Conservation (phyloP, 2,113 vertebrate genomes). For the Semicossyphus pulcher region DNA sequence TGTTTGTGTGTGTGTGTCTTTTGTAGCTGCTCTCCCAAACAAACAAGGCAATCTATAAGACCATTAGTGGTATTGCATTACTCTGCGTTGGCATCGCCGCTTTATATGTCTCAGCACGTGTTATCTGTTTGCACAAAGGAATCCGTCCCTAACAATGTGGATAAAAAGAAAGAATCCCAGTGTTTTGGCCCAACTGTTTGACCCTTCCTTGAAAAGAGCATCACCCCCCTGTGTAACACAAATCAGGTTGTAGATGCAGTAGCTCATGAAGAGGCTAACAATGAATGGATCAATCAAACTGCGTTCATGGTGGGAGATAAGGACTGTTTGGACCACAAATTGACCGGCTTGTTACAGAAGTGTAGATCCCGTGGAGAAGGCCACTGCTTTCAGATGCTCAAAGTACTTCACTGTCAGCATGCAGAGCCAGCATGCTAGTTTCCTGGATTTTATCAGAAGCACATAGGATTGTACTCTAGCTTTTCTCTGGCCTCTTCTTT, state of each 20-base stretch:
- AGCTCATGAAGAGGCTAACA: background rate
- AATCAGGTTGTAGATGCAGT: conserved; percentile 1
- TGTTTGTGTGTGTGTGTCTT: conserved; percentile 13
- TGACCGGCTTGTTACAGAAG: background rate
- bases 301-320: background rate
- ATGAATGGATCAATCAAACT: background rate
- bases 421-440: too few species aligned
- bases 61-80: conserved; percentile 34
- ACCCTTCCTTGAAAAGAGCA: background rate
- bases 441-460: too few species aligned
- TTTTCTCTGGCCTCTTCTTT: too few species aligned
- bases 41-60: conserved; percentile 45
- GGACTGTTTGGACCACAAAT: background rate
- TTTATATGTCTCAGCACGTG: background rate
- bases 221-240: background rate
- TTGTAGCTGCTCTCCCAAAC: conserved; percentile 26
- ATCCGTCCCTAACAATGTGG: background rate
- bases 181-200: background rate
- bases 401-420: too few species aligned
- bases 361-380: background rate
- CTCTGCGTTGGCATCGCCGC: conserved; percentile 8
- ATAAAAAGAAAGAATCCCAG: background rate
- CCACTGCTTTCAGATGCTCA: too few species aligned
- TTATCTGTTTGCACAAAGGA: conserved; percentile 26
- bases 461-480: too few species aligned